phyloP scores from a whole-genome alignment of 2,113 vertebrate species.

The Manacus vitellinus region DNA sequence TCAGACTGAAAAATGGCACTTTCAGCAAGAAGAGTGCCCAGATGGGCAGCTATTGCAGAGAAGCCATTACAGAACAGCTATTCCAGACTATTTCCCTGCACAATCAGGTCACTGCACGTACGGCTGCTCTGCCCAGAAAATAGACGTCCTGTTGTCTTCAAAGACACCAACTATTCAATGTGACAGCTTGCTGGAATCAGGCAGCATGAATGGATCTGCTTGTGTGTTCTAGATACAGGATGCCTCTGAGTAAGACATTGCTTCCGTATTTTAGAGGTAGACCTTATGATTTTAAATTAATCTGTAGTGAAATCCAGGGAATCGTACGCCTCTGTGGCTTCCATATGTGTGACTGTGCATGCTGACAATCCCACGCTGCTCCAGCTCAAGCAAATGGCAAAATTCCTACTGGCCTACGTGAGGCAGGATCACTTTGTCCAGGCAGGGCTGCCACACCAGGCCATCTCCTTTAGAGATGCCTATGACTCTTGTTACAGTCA shows the following conservation, averaged over 20 bases:
- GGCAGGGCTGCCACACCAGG: neutral
- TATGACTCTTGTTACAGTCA: neutral
- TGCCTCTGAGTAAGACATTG: neutral
- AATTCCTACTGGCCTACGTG: rapidly evolving
- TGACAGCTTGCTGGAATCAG: neutral
- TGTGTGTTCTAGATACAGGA: neutral
- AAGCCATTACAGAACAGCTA: neutral
- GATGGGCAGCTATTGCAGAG: neutral
- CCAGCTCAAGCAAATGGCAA: neutral
- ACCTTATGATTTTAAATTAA: neutral
- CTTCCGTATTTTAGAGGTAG: neutral
- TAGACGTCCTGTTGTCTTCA: neutral
- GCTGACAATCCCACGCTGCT: neutral
- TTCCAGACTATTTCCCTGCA: neutral
- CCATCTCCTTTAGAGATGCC: neutral
- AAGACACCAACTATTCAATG: neutral
- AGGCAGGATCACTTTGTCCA: neutral
- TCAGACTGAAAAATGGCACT: neutral
- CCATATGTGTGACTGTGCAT: rapidly evolving
- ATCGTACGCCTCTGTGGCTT: rapidly evolving
- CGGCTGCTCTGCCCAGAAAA: neutral
- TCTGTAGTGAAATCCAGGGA: neutral
- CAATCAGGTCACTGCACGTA: neutral
- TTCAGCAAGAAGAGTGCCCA: neutral
- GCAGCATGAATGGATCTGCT: neutral